Percentiles rank a stretch among this genome's conserved stretches.
These are phyloP conservation scores for Lasioglossum albipes DNA, from an alignment of 1,140 invertebrate genomes.

Conservation along the genomic window DNA sequence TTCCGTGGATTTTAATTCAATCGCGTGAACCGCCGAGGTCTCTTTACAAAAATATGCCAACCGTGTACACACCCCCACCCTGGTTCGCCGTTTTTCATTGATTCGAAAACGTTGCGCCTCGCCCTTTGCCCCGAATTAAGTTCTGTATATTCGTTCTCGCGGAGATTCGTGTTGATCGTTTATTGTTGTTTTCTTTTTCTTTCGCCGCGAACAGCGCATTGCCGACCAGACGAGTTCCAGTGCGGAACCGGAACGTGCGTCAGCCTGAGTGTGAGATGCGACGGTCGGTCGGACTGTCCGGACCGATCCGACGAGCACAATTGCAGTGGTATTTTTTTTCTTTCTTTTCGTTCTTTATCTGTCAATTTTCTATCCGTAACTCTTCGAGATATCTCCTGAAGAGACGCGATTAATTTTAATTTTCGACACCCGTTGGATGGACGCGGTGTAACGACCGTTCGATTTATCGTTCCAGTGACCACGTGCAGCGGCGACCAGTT, in stretches of 20 bases:
- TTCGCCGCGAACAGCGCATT: constrained; percentile 79
- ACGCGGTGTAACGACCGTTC: too few relatives aligned
- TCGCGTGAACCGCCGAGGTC: too few relatives aligned
- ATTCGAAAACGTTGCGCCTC: not conserved
- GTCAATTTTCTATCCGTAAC: too few relatives aligned
- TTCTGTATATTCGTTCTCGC: not conserved
- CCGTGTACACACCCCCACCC: too few relatives aligned
- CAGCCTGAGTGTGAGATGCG: constrained; percentile 81
- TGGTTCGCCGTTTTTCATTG: too few relatives aligned
- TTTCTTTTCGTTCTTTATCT: not conserved
- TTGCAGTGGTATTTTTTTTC: constrained; percentile 82
- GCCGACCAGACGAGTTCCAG: constrained; percentile 82
- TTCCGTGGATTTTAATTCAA: not conserved
- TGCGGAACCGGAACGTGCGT: constrained; percentile 86
- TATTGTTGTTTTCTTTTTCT: constrained; percentile 61
- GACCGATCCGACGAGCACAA: constrained; percentile 86
- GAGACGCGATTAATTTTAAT: too few relatives aligned
- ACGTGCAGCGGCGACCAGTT: constrained; percentile 78
- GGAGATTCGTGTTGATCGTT: constrained; percentile 11
- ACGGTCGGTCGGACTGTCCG: constrained; percentile 83
- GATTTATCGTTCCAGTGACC: constrained; percentile 70
- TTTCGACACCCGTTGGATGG: too few relatives aligned
- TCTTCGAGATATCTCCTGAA: too few relatives aligned
- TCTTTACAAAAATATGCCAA: too few relatives aligned
- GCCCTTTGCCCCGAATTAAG: too few relatives aligned